Evolutionary conservation across 1,140 invertebrate species (phyloP).

Genomic region (Trachymyrmex septentrionalis): DNA sequence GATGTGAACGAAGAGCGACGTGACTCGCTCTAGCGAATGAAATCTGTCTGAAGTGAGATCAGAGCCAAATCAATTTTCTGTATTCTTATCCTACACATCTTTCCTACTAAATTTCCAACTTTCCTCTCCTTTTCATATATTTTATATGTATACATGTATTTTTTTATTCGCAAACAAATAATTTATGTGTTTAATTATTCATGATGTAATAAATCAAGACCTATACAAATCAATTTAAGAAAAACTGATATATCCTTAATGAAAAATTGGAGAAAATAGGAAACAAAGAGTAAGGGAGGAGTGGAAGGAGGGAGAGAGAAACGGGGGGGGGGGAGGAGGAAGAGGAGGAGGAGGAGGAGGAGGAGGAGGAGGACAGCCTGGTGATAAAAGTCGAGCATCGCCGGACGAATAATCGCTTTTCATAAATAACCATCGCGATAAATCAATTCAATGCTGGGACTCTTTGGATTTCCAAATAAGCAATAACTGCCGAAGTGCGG

Average conservation of each 20-base stretch:
- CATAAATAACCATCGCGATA: slow-evolving; percentile 48
- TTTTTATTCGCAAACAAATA: neutral
- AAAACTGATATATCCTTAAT: neutral
- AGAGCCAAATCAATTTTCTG: neutral
- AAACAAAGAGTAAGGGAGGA: neutral
- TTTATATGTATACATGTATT: neutral
- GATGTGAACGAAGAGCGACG: slow-evolving; percentile 35
- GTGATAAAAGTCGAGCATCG: slow-evolving; percentile 44
- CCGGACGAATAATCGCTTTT: slow-evolving; percentile 52
- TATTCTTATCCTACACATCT: neutral
- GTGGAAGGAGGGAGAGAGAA: neutral
- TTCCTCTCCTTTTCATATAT: neutral
- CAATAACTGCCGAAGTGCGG: slow-evolving; percentile 46
- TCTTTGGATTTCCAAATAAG: slow-evolving; percentile 59
- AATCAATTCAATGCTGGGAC: slow-evolving; percentile 37
- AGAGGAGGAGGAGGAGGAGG: neutral
- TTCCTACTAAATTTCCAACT: neutral
- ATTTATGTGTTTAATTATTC: neutral
- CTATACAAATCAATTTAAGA: neutral
- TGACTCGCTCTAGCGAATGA: slow-evolving; percentile 1
- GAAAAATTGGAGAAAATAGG: neutral
- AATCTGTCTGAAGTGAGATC: slow-evolving; percentile 16
- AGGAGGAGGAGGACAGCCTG: neutral
- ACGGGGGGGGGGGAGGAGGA: neutral
- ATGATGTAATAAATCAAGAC: neutral